Percentiles rank a stretch among this genome's conserved stretches.
These are phyloP conservation scores for Zaprionus obscuricornis DNA, from an alignment of 2,888 invertebrate genomes.

Conservation along the genomic window DNA sequence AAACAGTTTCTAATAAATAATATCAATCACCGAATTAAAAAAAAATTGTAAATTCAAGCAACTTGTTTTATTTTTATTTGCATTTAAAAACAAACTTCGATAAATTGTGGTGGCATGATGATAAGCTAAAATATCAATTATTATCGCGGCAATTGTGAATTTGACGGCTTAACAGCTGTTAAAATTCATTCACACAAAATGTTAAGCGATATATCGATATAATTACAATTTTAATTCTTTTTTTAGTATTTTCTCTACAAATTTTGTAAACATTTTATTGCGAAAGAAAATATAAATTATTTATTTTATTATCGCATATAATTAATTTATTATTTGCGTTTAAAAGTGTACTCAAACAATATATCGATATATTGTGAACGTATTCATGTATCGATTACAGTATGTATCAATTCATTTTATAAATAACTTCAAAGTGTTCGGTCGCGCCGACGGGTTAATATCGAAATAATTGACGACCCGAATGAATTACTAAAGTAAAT, in stretches of 20 bases:
- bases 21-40: background rate
- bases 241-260: no score
- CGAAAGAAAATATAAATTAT: no score
- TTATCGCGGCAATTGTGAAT: no score
- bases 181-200: conserved; percentile 6
- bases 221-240: no score
- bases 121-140: background rate
- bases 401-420: conserved; percentile 48
- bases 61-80: background rate
- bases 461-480: conserved; percentile 25
- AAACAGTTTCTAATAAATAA: background rate
- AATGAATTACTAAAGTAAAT: conserved; percentile 24
- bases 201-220: no score
- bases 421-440: conserved; percentile 59
- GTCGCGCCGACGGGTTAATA: conserved; percentile 41
- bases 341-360: background rate
- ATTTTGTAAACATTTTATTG: no score
- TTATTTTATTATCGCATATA: no score
- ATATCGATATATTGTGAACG: conserved; percentile 25
- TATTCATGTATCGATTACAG: conserved; percentile 35
- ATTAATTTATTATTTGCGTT: no score
- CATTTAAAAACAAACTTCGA: background rate
- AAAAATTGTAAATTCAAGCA: no score
- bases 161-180: no score
- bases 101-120: conserved; percentile 29